A percentile compares a stretch with the other conserved stretches of the same genome.
Conservation (phyloP, 2,888 invertebrate genomes). For the Nezara viridula region DNA sequence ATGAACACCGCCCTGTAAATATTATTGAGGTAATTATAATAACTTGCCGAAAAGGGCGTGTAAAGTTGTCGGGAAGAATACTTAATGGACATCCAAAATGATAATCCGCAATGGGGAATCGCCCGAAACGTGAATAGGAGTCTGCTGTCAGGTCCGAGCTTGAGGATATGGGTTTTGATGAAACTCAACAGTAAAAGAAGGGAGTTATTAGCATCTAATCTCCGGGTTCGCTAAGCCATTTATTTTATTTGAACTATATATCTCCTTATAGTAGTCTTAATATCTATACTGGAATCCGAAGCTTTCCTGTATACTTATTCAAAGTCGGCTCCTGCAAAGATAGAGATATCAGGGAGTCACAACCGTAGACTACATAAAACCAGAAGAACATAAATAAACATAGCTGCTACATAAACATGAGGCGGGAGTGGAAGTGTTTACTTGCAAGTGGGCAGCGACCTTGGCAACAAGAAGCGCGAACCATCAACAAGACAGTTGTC, state of each 20-base stretch:
- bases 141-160: too few species aligned
- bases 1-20: too few species aligned
- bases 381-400: constrained; percentile 11
- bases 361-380: constrained; percentile 1
- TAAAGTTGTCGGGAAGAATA: too few species aligned
- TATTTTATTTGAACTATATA: background rate
- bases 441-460: constrained; percentile 34
- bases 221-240: too few species aligned
- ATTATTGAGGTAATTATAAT: too few species aligned
- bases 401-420: constrained; percentile 33
- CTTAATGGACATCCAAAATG: too few species aligned
- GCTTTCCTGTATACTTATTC: background rate
- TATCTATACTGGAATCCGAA: background rate
- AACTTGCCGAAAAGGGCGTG: too few species aligned
- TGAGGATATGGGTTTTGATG: too few species aligned
- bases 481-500: constrained; percentile 46
- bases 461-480: constrained; percentile 8
- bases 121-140: too few species aligned
- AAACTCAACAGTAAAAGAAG: too few species aligned
- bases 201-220: too few species aligned
- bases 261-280: background rate
- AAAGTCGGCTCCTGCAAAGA: background rate
- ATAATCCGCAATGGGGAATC: too few species aligned
- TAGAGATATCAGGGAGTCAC: background rate
- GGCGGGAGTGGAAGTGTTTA: constrained; percentile 31